Evolutionary conservation across 2,113 vertebrate genomes (phyloP).

Genomic region (Dermatemys mawii): DNA sequence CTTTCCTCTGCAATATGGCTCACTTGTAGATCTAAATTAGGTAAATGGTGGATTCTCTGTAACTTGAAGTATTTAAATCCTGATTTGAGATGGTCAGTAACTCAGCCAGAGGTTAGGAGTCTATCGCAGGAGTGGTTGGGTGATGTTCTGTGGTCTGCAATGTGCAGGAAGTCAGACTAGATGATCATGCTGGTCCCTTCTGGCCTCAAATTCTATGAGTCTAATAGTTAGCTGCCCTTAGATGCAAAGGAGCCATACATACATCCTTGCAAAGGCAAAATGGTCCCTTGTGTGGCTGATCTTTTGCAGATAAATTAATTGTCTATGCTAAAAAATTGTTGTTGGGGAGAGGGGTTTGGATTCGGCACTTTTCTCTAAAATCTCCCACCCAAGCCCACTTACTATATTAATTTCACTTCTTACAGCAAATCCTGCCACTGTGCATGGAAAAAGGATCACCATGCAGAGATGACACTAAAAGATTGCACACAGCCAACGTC

Average conservation of each 20-base stretch:
- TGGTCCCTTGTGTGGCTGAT: background rate
- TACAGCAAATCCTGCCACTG: background rate
- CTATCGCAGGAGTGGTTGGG: no score
- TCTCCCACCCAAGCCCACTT: background rate
- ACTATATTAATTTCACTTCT: background rate
- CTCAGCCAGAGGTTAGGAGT: no score
- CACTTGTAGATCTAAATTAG: background rate
- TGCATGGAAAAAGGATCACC: background rate
- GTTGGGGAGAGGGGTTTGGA: background rate
- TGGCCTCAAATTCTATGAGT: background rate
- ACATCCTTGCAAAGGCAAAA: background rate
- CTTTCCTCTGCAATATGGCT: no score
- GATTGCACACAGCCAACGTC: background rate
- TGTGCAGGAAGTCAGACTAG: no score
- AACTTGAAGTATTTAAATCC: background rate
- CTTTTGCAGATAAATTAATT: background rate
- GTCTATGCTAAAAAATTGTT: background rate
- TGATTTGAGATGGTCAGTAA: background rate
- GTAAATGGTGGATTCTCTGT: background rate
- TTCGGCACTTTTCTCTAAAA: background rate
- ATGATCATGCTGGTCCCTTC: background rate
- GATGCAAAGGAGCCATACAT: background rate
- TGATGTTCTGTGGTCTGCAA: no score
- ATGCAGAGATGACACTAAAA: background rate
- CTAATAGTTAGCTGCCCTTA: background rate